Conservation (phyloP, 1,140 invertebrate species). For the Ceratina calcarata region DNA sequence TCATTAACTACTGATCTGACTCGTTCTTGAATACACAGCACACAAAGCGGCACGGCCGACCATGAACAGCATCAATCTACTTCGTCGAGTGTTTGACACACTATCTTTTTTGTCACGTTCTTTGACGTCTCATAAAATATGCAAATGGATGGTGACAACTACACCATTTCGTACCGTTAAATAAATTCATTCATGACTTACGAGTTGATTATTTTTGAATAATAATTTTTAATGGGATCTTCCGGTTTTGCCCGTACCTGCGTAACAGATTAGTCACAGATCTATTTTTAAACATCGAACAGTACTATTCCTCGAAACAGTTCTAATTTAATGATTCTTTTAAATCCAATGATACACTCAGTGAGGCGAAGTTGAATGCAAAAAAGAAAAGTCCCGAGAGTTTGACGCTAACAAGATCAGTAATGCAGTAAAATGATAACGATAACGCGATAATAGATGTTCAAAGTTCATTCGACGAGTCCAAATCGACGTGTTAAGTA, state of each 20-base stretch:
- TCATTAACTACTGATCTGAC: constrained; percentile 53
- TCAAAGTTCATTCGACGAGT: constrained; percentile 32
- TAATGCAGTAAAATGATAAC: neutral
- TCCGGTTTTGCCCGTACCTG: too few species aligned
- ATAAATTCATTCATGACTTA: neutral
- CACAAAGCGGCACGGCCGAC: constrained; percentile 21
- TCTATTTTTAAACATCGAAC: neutral
- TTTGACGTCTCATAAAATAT: neutral
- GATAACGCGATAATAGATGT: neutral
- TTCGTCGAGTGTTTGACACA: neutral
- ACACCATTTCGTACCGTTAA: neutral
- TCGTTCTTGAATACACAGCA: constrained; percentile 42
- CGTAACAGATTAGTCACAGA: too few species aligned
- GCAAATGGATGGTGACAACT: too few species aligned
- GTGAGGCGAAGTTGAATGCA: too few species aligned
- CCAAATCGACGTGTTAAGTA: neutral
- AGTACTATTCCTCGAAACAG: too few species aligned
- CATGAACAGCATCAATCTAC: constrained; percentile 30
- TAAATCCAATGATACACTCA: too few species aligned
- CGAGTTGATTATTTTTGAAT: neutral
- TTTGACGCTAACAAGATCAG: neutral
- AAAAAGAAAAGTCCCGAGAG: neutral
- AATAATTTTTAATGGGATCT: too few species aligned
- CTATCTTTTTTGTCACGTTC: neutral
- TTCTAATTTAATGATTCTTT: too few species aligned